Evolutionary conservation across 1,140 invertebrate species (phyloP).

Genomic region (Berghia stephanieae): DNA sequence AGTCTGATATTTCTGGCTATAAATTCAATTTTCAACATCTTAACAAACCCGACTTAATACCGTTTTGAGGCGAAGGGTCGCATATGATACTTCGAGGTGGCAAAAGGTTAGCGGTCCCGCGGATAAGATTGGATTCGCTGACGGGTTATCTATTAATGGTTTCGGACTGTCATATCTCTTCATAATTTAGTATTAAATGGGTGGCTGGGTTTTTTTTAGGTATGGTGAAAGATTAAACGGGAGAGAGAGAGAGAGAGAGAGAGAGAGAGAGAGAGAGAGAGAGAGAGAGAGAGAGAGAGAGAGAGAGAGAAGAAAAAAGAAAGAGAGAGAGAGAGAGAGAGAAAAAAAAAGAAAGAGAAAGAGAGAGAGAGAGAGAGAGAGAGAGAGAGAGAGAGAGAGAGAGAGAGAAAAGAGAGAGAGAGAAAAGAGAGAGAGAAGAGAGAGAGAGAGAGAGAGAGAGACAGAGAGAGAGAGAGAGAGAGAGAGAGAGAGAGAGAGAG

Average conservation of each 20-base stretch:
- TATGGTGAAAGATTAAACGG: not conserved
- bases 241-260: conserved; percentile 9
- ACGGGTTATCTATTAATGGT: no score
- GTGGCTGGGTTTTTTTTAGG: no score
- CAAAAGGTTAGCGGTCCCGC: no score
- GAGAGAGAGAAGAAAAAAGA: conserved; percentile 62
- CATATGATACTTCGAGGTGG: no score
- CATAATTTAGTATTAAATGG: no score
- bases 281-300: conserved; percentile 46
- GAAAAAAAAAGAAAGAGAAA: conserved; percentile 37
- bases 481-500: not conserved
- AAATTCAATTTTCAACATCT: no score
- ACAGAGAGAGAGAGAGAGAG: not conserved
- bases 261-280: conserved; percentile 17
- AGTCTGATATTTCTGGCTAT: no score
- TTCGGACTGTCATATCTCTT: no score
- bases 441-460: not conserved
- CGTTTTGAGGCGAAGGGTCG: no score
- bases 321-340: conserved; percentile 37
- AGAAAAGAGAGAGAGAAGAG: not conserved
- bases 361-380: conserved; percentile 31
- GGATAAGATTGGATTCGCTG: no score
- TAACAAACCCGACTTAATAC: no score
- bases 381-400: conserved; percentile 47
- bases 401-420: conserved; percentile 70